phyloP scores from a whole-genome alignment of 2,113 vertebrate genomes.

The Trogon melanurus region DNA sequence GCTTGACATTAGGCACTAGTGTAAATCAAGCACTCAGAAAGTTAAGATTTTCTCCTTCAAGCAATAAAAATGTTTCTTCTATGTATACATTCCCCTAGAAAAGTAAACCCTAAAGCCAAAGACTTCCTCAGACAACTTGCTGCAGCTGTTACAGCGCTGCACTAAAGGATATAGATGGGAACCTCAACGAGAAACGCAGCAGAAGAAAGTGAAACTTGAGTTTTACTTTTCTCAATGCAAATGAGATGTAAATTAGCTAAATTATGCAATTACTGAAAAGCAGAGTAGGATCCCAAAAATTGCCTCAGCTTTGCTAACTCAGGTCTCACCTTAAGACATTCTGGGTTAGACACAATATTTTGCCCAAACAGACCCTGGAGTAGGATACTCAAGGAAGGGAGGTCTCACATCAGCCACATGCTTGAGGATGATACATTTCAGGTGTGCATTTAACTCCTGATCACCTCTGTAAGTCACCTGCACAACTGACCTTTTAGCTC shows the following conservation, averaged over 20 bases:
- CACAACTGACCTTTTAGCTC: background rate
- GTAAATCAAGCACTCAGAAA: background rate
- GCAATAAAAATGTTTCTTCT: background rate
- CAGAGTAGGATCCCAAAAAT: background rate
- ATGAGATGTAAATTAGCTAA: background rate
- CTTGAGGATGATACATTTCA: background rate
- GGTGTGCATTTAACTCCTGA: background rate
- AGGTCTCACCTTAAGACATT: background rate
- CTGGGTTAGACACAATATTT: background rate
- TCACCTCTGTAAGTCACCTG: background rate
- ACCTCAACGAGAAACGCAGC: background rate
- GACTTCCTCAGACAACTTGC: background rate
- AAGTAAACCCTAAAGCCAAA: background rate
- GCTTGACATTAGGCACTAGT: background rate
- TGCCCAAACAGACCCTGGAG: background rate
- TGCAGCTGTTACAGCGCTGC: background rate
- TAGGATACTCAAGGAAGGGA: background rate
- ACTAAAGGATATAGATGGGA: background rate
- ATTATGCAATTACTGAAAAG: background rate
- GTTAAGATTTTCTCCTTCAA: background rate
- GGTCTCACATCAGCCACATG: accelerated
- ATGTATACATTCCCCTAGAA: background rate
- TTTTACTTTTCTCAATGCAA: background rate
- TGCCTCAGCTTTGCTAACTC: background rate
- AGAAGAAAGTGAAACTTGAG: background rate